Conservation (phyloP, 2,113 vertebrate genomes). For the Bubalus kerabau region DNA sequence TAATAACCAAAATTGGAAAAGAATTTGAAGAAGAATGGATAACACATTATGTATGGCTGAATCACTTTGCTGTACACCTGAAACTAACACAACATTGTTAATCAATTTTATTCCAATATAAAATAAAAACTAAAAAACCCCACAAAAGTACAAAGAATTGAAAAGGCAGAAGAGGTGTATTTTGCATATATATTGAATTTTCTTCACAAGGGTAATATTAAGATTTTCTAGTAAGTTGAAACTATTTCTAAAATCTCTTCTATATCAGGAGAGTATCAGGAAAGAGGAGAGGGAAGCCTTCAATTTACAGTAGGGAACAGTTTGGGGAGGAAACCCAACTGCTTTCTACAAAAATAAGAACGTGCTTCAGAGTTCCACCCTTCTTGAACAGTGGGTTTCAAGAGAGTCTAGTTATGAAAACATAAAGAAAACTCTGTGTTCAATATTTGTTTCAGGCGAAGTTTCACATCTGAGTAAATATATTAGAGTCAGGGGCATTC, state of each 20-base stretch:
- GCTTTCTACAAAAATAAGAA: not conserved
- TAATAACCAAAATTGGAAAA: not conserved
- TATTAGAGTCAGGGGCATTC: not conserved
- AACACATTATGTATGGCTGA: not conserved
- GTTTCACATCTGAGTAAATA: not conserved
- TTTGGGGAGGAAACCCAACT: not conserved
- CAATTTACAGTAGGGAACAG: not conserved
- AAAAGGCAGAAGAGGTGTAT: not conserved
- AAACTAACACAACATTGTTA: not conserved
- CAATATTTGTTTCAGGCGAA: not conserved
- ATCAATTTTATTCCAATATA: not conserved
- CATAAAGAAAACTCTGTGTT: not conserved
- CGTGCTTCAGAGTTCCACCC: not conserved
- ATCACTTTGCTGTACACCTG: not conserved
- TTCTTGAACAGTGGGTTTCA: accelerated
- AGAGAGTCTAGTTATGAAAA: not conserved
- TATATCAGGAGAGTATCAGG: not conserved
- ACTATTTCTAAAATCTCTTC: slow-evolving; percentile 16
- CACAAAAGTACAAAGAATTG: not conserved
- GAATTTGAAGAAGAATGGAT: not conserved
- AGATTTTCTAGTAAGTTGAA: not conserved
- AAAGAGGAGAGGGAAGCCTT: not conserved
- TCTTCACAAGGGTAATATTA: not conserved
- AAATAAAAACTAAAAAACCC: not conserved
- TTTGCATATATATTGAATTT: slow-evolving; percentile 32